Evolutionary conservation across 2,888 invertebrate species (phyloP).

Genomic region (Leptinotarsa haldemani): DNA sequence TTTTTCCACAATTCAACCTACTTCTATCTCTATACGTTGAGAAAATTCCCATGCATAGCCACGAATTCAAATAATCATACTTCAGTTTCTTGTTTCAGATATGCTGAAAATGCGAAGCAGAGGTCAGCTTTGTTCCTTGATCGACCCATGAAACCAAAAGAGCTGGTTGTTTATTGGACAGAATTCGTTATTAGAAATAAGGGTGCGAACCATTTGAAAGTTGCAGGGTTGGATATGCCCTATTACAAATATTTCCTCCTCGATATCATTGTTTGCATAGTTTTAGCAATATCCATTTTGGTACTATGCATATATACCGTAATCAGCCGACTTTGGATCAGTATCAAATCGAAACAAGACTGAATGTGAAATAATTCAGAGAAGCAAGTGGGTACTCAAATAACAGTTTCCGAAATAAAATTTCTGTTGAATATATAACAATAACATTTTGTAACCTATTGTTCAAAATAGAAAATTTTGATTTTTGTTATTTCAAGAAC

Average conservation of each 20-base stretch:
- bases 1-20: too few species aligned
- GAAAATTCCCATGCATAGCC: too few species aligned
- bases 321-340: not conserved
- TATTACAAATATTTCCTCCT: constrained; percentile 56
- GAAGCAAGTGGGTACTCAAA: too few species aligned
- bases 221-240: constrained; percentile 50
- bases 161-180: constrained; percentile 56
- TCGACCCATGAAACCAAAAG: constrained; percentile 54
- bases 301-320: not conserved
- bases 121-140: constrained; percentile 55
- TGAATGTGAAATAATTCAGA: not conserved
- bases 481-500: too few species aligned
- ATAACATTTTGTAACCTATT: too few species aligned
- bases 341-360: not conserved
- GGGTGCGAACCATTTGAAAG: constrained; percentile 56
- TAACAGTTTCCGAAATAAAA: too few species aligned
- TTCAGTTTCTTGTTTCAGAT: constrained; percentile 46
- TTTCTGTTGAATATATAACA: too few species aligned
- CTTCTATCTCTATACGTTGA: too few species aligned
- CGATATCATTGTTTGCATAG: constrained; percentile 48
- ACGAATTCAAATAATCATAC: too few species aligned
- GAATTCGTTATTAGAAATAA: constrained; percentile 56
- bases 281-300: not conserved
- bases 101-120: constrained; percentile 48
- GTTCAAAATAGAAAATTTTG: too few species aligned